Base-by-base conservation (phyloP, 2,888 invertebrate species). In the Calephelis perditalis region DNA sequence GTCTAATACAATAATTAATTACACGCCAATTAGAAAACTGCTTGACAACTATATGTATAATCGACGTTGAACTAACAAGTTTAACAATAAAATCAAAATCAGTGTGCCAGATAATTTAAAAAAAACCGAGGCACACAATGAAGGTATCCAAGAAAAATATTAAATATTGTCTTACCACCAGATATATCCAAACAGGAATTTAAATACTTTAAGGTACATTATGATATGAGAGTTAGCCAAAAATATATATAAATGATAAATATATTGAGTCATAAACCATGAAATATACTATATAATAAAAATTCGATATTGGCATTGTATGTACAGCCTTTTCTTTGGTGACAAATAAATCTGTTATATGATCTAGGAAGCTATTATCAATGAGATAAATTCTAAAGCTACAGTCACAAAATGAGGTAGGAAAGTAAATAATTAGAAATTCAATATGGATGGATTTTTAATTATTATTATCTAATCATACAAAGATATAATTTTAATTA, bases 271-370 rank as follows among this genome's bases (percentile, higher is more conserved):
- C 44, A 55, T 59, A 59, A 26, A 26, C 2, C 37, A 55, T 54
- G 54, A 57, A 26, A 26, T 26, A 26, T 26, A 26, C 3, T 54
- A 54, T 54, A 54, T 54, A 54, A 36, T 35, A 54, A 35, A 52
- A 35, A 35, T 36, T 54, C 52, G 52, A 66, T 64, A 63, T 66
- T 63, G 66, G 64, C 63, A 67, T 63, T 40, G 62, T 67, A 72
- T 74, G 65, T 80, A 84, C 84, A 86, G 84, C 85, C 86, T 79
- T 75, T 75, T 87, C 88, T 89, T 88, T 89, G 88, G 88, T 86
- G 86, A 78, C 55, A 74, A 73, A 71, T 68, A 74, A 75, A 72
- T 74, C 72, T 71, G 75, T 77, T 75, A 75, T 73, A 75, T 73
- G 76, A 37, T 57, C 46, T 56, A 58, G 67, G 66, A 75, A 73